Base-by-base conservation (phyloP, 1,140 invertebrate species). In the Drosophila varians region DNA sequence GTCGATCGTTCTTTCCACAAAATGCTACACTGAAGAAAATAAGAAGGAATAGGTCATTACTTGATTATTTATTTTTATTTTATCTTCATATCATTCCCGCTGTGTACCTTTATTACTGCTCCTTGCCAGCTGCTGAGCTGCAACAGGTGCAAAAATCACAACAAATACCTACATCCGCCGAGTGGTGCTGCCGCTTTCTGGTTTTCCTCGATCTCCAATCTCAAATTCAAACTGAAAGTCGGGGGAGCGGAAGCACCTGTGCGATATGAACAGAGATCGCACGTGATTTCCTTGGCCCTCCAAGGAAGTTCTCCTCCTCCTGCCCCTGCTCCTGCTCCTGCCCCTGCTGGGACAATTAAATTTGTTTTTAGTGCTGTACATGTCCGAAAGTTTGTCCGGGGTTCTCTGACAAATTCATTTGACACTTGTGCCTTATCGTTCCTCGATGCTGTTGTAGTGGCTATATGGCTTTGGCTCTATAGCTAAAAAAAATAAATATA, bases 91-190 rank as follows among this genome's bases (percentile, higher is more conserved):
- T 0, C 14, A 60, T 64, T 62, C n/a, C 36, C 2, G 0, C 7
- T 0, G 8, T 47, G 54, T n/a, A 21, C 23, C 11, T 25, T 53
- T 21, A 2, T 14, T 66, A 26, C 40, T 70, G 46, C 51, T 79
- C 56, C 47, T 55, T 65, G 34, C 60, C 60, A 77, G 69, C 52
- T 57, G 49, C 38, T 51, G 45, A 52, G 70, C 48, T 75, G 84
- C 84, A 88, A 88, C 83, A 88, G 83, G 83, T 88, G 83, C 77
- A 88, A 75, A 74, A 82, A 77, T 82, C 75, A 70, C 77, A 74
- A 77, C 77, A 86, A 88, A 88, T 74, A 87, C 73, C 65, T 60
- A 86, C 76, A 84, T 84, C 80, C 80, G 80, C 68, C 31, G 40
- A 45, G 55, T 23, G 12, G 16, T 47, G 60, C 26, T 28, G 26